Percentiles rank a stretch among this genome's conserved stretches.
phyloP scores from a whole-genome alignment of 2,113 vertebrate genomes.

The Falco punctatus region DNA sequence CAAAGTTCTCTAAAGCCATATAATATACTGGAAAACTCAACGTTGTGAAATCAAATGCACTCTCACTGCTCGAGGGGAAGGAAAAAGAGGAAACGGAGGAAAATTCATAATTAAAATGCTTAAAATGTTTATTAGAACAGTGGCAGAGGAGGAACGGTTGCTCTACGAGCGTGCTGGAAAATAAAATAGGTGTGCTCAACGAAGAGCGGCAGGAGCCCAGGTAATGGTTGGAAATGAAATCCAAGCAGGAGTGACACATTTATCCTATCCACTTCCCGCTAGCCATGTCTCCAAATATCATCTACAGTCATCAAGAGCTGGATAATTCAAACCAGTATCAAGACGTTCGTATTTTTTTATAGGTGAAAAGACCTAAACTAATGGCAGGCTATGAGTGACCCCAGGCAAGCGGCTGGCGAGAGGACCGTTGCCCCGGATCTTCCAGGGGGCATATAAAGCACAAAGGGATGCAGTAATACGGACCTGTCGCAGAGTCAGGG shows the following conservation, averaged over 20 bases:
- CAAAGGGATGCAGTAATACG: neutral
- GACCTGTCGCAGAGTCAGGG: neutral
- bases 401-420: neutral
- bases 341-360: neutral
- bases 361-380: neutral
- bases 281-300: neutral
- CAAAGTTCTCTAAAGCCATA: neutral
- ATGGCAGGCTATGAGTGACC: neutral
- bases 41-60: neutral
- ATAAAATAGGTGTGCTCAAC: neutral
- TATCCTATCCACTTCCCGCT: neutral
- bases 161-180: neutral
- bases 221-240: neutral
- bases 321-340: neutral
- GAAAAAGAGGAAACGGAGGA: neutral
- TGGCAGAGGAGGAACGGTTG: neutral
- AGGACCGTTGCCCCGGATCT: neutral
- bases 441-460: neutral
- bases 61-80: neutral
- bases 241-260: neutral
- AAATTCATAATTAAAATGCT: neutral
- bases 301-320: neutral
- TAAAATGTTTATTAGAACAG: neutral
- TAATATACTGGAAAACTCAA: neutral
- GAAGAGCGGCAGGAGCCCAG: neutral